A percentile compares a stretch with the other conserved stretches of the same genome.
These are phyloP conservation scores for Meriones unguiculatus DNA, from an alignment of 2,113 vertebrate species.

Conservation along the genomic window DNA sequence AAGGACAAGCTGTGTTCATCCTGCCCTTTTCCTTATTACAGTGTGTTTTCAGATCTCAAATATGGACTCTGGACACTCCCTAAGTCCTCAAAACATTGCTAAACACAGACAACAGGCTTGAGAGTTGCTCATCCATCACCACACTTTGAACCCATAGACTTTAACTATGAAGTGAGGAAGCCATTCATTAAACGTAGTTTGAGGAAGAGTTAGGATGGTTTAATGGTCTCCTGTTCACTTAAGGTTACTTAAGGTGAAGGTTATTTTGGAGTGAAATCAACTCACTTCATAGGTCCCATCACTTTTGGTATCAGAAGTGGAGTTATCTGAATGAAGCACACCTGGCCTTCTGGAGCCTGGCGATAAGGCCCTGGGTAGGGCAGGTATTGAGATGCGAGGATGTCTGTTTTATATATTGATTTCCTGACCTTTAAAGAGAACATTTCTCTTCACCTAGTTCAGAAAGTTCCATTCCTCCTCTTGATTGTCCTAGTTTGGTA, in stretches of 20 bases:
- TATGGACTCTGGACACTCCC: conserved; percentile 44
- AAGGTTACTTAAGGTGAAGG: background rate
- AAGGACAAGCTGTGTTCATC: background rate
- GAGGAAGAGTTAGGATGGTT: background rate
- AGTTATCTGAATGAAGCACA: conserved; percentile 50
- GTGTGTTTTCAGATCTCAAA: background rate
- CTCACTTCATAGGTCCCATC: background rate
- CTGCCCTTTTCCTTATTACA: background rate
- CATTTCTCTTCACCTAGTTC: conserved; percentile 40
- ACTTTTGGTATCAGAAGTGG: conserved; percentile 34
- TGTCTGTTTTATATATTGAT: conserved; percentile 69
- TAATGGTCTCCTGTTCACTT: background rate
- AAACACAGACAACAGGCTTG: conserved; percentile 75
- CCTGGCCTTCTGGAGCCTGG: conserved; percentile 69
- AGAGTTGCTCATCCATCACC: conserved; percentile 71
- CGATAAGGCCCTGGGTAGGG: background rate
- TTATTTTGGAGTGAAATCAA: conserved; percentile 53
- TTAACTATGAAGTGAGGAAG: conserved; percentile 56
- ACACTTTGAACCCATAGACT: conserved; percentile 74
- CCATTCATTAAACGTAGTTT: background rate
- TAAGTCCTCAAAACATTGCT: conserved; percentile 77
- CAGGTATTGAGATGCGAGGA: background rate
- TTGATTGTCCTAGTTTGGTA: conserved; percentile 73
- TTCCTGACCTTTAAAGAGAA: conserved; percentile 68
- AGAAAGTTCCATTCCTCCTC: conserved; percentile 67